These are phyloP conservation scores for Ammodytes dubius DNA, from an alignment of 2,113 vertebrate genomes.

Conservation along the genomic window DNA sequence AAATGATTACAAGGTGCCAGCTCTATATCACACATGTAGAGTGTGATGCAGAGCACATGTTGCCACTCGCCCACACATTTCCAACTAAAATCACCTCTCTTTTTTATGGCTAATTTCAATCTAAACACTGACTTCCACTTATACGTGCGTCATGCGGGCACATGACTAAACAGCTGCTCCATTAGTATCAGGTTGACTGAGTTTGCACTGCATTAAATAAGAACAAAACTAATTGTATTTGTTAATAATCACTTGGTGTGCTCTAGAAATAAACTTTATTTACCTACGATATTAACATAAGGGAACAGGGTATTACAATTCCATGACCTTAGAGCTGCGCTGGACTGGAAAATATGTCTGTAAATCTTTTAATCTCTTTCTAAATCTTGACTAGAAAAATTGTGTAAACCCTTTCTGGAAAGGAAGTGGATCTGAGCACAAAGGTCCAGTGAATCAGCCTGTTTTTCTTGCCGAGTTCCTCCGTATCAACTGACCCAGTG, in stretches of 20 bases:
- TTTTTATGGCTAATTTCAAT: slow-evolving; percentile 2
- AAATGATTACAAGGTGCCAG: neutral
- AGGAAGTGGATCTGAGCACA: neutral
- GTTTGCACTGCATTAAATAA: neutral
- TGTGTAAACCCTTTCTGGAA: slow-evolving; percentile 18
- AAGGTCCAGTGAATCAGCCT: slow-evolving; percentile 24
- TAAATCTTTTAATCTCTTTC: slow-evolving; percentile 44
- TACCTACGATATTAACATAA: neutral
- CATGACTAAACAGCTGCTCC: neutral
- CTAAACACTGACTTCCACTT: too few relatives aligned
- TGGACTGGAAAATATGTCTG: neutral
- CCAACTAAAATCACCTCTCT: neutral
- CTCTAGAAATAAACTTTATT: neutral
- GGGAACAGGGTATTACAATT: slow-evolving; percentile 17
- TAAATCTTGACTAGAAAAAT: slow-evolving; percentile 31
- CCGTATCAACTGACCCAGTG: slow-evolving; percentile 19
- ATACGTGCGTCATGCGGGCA: neutral
- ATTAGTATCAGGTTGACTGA: neutral
- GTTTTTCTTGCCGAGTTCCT: slow-evolving; percentile 18
- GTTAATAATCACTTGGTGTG: neutral
- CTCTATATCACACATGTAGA: neutral
- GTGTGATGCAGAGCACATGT: neutral
- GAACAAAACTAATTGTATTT: slow-evolving; percentile 3
- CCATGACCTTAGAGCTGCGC: neutral
- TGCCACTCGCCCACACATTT: neutral